A percentile compares a stretch with the other conserved stretches of the same genome.
Evolutionary conservation across 1,140 invertebrate genomes (phyloP).

Genomic region (Drosophila sp.): DNA sequence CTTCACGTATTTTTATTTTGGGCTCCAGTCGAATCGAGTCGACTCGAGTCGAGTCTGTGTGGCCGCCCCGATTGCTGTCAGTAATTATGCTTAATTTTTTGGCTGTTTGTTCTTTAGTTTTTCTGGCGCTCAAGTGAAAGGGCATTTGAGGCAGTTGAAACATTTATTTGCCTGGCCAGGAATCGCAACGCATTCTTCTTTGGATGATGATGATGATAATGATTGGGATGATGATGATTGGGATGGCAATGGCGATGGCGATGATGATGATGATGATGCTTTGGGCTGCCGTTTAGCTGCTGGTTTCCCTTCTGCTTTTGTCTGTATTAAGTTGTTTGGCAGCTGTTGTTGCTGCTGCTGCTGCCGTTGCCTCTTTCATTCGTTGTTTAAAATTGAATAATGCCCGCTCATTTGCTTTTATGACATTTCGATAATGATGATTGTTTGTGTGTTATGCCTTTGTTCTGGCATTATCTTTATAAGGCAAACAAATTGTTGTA

Average conservation of each 20-base stretch:
- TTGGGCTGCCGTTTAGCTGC: constrained; percentile 30
- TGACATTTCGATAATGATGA: constrained; percentile 82
- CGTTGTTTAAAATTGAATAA: constrained; percentile 78
- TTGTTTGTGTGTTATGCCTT: constrained; percentile 67
- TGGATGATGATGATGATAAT: constrained; percentile 13
- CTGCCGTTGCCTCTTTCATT: constrained; percentile 46
- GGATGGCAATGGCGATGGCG: not conserved
- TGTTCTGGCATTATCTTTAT: constrained; percentile 76
- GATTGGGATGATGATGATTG: constrained; percentile 9
- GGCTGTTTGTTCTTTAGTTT: constrained; percentile 54
- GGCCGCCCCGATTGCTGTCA: constrained; percentile 74
- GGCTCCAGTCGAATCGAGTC: constrained; percentile 11
- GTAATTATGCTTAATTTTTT: constrained; percentile 80
- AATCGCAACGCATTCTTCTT: constrained; percentile 28
- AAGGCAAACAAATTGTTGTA: constrained; percentile 79
- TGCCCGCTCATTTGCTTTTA: constrained; percentile 78
- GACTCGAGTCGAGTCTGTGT: constrained; percentile 51
- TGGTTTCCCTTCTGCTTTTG: constrained; percentile 50
- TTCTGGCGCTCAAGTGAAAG: constrained; percentile 55
- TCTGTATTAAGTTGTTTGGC: constrained; percentile 79
- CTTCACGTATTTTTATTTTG: constrained; percentile 59
- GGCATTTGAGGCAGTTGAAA: constrained; percentile 71
- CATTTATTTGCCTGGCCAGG: constrained; percentile 64
- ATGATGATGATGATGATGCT: constrained; percentile 18
- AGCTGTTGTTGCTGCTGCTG: constrained; percentile 54